These are phyloP conservation scores for Peromyscus californicus DNA, from an alignment of 2,113 vertebrate species.

Conservation along the genomic window DNA sequence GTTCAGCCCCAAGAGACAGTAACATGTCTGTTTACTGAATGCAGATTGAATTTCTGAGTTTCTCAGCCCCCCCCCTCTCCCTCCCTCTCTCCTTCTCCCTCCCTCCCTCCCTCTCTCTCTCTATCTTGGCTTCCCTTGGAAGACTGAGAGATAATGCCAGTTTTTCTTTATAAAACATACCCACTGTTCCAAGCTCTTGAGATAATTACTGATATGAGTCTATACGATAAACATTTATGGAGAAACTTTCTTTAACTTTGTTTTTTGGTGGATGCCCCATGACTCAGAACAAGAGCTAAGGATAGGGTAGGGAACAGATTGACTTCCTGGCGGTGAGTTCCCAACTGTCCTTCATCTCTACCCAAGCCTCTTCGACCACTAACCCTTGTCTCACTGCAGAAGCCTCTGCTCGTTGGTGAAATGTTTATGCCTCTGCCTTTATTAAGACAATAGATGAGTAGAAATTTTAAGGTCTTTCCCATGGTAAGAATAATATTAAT, in stretches of 20 bases:
- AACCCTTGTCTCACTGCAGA: not conserved
- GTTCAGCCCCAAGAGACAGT: not conserved
- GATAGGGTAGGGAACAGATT: not conserved
- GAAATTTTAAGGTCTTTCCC: not conserved
- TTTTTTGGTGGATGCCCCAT: not conserved
- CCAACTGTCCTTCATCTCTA: not conserved
- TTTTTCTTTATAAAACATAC: not conserved
- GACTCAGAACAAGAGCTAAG: not conserved
- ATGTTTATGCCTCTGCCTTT: slow-evolving; percentile 25
- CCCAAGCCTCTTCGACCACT: not conserved
- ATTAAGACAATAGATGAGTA: not conserved
- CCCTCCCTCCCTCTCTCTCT: not conserved
- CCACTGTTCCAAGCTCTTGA: not conserved
- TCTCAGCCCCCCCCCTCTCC: not conserved
- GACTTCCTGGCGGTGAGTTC: not conserved
- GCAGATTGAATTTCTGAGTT: slow-evolving; percentile 21
- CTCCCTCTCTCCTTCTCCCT: too few relatives aligned
- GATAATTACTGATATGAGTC: not conserved
- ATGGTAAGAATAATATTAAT: not conserved
- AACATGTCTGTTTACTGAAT: not conserved
- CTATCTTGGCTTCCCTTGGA: not conserved
- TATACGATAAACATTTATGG: not conserved
- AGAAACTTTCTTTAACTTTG: not conserved
- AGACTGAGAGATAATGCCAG: not conserved
- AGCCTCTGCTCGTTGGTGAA: not conserved